Base-by-base conservation (phyloP, 2,797 vertebrate species). In the Epinephelus coioides region DNA sequence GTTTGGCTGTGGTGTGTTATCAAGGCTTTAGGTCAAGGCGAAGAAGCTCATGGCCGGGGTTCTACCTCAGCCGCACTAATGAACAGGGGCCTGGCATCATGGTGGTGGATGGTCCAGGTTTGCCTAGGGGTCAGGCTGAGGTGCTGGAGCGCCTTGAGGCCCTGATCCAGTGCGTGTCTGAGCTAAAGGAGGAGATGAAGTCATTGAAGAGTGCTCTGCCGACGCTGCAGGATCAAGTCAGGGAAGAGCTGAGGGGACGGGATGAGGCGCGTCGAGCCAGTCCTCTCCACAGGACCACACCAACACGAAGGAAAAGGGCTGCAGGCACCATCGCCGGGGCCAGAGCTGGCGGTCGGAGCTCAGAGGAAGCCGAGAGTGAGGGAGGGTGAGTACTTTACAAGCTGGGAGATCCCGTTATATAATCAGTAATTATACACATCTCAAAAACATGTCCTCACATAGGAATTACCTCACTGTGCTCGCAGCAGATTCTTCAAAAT, bases 131-230 rank as follows among this genome's bases (percentile, higher is more conserved):
- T 53, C 97, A 99, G 76, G 76, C 94, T 5, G 97, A 98, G 89
- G 96, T 99, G 60, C 83, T 98, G 78, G 95, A 97, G 66, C 97
- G 96, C 63, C 85, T 99, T 9, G 97, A 97, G 23, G 96, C 95
- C 47, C 92, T 99, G 73, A 90, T 98, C 25, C 84, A 93, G 64
- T 97, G 95, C 0, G 94, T 99, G 82, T 98, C 98, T 0, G 97
- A 99, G 81, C 95, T 99, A 65, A 98, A 97, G 91, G 95, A 96
- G 11, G 98, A 99, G 89, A 96, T 99, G 89, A 94, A 85, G 74
- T 95, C 95, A 3, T 59, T 99, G 84, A 98, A 97, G 92, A 95
- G 94, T 12, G 94, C 96, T 19, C 88, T 99, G 78, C 97, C 97
- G 4, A 91, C 94, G 21, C 93, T 99, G 76, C 97, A 96, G 85